Conservation (phyloP, 2,113 vertebrate genomes). For the Rutilus rutilus region DNA sequence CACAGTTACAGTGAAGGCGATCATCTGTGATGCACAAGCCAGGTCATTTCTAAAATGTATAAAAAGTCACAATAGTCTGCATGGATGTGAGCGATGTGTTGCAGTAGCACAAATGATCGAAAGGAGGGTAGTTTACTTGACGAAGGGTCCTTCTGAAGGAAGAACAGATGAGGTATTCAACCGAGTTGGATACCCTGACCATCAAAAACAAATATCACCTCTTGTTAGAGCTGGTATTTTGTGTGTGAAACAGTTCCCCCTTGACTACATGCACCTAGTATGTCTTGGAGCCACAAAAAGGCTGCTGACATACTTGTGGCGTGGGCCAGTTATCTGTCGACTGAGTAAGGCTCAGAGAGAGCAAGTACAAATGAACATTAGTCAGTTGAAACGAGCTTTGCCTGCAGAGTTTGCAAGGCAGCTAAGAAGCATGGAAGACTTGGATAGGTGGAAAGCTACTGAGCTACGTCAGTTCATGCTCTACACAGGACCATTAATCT, state of each 20-base stretch:
- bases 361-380: no score
- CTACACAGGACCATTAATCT: neutral
- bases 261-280: conserved; percentile 22
- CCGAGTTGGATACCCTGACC: neutral
- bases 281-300: neutral
- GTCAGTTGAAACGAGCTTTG: no score
- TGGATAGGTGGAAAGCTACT: neutral
- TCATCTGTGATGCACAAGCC: no score
- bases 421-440: no score
- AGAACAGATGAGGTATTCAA: neutral
- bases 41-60: no score
- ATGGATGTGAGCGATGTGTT: no score
- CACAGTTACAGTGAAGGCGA: no score
- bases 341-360: no score
- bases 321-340: no score
- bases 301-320: no score
- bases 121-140: neutral
- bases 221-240: neutral
- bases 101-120: neutral
- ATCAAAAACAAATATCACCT: neutral
- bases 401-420: no score
- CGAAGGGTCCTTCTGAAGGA: neutral
- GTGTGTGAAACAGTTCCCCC: neutral
- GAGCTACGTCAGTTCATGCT: conserved; percentile 13
- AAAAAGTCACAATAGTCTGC: no score